These are phyloP conservation scores for Camelus dromedarius DNA, from an alignment of 2,113 vertebrate genomes.

Conservation along the genomic window DNA sequence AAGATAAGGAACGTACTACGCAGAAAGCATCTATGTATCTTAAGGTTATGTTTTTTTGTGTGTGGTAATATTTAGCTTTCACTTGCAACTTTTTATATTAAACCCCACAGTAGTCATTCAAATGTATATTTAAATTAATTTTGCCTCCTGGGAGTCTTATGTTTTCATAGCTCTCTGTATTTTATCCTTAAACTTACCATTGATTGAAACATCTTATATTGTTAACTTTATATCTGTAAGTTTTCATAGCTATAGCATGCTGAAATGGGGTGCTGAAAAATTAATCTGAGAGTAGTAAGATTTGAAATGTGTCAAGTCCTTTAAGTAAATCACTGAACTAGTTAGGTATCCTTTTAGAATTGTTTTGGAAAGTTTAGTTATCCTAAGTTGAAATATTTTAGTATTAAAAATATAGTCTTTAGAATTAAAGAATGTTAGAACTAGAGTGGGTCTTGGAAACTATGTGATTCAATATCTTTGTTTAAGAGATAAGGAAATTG, in stretches of 20 bases:
- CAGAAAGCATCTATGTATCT: neutral
- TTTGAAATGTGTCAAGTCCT: neutral
- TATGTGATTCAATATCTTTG: neutral
- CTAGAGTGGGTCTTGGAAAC: neutral
- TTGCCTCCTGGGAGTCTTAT: neutral
- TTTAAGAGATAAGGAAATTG: neutral
- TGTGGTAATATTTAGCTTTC: neutral
- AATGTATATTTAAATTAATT: neutral
- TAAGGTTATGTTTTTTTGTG: neutral
- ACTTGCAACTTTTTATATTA: neutral
- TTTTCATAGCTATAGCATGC: neutral
- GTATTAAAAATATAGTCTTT: neutral
- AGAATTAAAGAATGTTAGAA: neutral
- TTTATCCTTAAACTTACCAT: neutral
- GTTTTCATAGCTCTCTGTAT: neutral
- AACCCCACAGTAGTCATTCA: neutral
- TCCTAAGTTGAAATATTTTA: slow-evolving; percentile 4
- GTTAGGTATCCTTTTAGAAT: neutral
- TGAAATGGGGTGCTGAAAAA: neutral
- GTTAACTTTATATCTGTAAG: neutral
- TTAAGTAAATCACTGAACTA: neutral
- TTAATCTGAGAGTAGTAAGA: neutral
- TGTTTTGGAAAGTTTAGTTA: neutral
- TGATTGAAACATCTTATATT: neutral
- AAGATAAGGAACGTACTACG: neutral